These are phyloP conservation scores for Philereme vetulata DNA, from an alignment of 2,888 invertebrate genomes.

Conservation along the genomic window DNA sequence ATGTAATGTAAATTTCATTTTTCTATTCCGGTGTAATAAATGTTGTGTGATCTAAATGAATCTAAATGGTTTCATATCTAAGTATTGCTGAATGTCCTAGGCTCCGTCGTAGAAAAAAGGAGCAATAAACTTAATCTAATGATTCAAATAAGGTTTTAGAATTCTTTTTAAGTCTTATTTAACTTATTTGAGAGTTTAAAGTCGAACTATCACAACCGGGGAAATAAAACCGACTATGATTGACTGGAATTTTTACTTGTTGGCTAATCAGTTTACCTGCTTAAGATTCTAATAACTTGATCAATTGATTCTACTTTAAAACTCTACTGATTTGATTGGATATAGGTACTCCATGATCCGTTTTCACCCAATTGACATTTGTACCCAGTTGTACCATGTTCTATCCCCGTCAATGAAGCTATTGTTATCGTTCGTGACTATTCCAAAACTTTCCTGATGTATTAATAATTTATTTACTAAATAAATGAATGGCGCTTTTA, in stretches of 20 bases:
- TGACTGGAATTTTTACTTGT: background rate
- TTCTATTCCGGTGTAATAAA: constrained; percentile 9
- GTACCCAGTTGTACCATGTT: background rate
- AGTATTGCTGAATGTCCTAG: background rate
- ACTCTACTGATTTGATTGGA: no score
- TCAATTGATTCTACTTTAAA: background rate
- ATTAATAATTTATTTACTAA: constrained; percentile 69
- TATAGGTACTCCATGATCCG: background rate
- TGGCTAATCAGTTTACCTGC: background rate
- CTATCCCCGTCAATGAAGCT: constrained; percentile 54
- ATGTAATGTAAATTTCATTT: constrained; percentile 5
- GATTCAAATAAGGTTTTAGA: no score
- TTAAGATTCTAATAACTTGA: background rate
- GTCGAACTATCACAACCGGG: background rate
- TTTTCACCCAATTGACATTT: background rate
- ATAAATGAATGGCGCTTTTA: constrained; percentile 80
- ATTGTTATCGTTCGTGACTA: constrained; percentile 65
- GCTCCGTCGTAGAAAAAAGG: background rate
- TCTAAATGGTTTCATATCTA: background rate
- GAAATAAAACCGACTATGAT: background rate
- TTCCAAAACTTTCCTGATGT: constrained; percentile 77
- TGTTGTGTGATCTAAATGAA: constrained; percentile 5
- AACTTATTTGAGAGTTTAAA: no score
- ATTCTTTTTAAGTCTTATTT: no score
- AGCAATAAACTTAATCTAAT: no score